Percentiles rank a stretch among this genome's conserved stretches.
Conservation (phyloP, 2,888 invertebrate genomes). For the Keiferia lycopersicella region DNA sequence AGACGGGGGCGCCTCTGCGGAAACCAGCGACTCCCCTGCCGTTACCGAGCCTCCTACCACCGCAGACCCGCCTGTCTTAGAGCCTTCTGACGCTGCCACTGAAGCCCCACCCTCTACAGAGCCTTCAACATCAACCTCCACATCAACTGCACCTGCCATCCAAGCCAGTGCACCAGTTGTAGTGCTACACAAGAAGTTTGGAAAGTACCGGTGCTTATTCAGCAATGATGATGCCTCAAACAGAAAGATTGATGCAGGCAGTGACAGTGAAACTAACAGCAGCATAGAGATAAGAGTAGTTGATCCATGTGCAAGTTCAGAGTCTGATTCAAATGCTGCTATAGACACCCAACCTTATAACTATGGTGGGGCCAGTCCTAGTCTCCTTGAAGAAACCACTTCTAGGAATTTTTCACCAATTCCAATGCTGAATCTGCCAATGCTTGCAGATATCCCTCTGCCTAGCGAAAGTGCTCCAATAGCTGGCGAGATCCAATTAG, state of each 20-base stretch:
- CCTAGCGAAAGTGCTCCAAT: constrained; percentile 37
- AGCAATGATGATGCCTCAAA: constrained; percentile 62
- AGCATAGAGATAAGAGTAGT: constrained; percentile 69
- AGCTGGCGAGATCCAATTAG: constrained; percentile 27
- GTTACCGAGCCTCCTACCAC: constrained; percentile 36
- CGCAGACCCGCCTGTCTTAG: constrained; percentile 29
- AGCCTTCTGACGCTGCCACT: constrained; percentile 30
- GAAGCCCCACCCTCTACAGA: constrained; percentile 33
- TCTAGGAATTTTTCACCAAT: constrained; percentile 59
- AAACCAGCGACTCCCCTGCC: constrained; percentile 40
- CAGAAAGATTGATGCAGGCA: constrained; percentile 69
- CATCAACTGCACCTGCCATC: constrained; percentile 39
- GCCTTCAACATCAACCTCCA: constrained; percentile 33
- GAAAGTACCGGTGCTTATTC: constrained; percentile 78
- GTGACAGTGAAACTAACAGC: constrained; percentile 77
- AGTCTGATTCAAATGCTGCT: constrained; percentile 75
- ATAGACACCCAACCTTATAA: constrained; percentile 64
- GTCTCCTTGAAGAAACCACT: constrained; percentile 47
- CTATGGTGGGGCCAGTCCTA: constrained; percentile 55
- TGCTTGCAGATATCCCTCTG: constrained; percentile 34
- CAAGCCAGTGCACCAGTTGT: constrained; percentile 58
- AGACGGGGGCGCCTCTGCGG: constrained; percentile 54
- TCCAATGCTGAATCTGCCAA: constrained; percentile 37
- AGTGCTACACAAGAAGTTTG: constrained; percentile 79
- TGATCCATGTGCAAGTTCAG: constrained; percentile 72